Evolutionary conservation across 1,140 invertebrate genomes (phyloP).

Genomic region (roundworm (Caenorhabditis elegans)): DNA sequence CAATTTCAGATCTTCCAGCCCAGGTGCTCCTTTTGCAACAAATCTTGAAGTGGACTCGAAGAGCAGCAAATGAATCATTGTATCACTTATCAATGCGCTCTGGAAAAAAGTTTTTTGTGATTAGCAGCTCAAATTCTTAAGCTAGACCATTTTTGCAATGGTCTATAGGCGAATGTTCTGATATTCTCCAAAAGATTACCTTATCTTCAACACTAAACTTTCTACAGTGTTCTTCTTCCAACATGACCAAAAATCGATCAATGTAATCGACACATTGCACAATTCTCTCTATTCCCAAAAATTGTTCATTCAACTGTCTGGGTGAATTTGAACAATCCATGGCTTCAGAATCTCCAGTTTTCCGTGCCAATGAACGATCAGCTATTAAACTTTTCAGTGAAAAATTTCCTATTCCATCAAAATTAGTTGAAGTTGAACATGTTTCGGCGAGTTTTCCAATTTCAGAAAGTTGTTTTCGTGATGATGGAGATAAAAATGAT

Average conservation of each 20-base stretch:
- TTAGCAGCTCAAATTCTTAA: neutral
- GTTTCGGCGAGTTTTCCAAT: neutral
- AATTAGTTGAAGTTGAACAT: constrained; percentile 3
- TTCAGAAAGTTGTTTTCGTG: neutral
- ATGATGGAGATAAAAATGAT: neutral
- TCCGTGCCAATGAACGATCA: constrained; percentile 33
- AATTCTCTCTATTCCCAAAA: constrained; percentile 19
- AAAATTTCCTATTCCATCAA: constrained; percentile 34
- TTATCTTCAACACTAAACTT: constrained; percentile 41
- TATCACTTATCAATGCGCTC: constrained; percentile 23
- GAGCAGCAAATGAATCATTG: neutral
- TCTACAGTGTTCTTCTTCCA: constrained; percentile 31
- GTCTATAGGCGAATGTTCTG: no score
- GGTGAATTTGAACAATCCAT: neutral
- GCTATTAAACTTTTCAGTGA: constrained; percentile 42
- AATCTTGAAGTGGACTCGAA: constrained; percentile 17
- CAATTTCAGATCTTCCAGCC: neutral
- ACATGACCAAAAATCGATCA: constrained; percentile 36
- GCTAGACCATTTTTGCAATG: neutral
- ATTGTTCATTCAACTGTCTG: neutral
- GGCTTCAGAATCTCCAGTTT: neutral
- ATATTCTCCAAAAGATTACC: no score
- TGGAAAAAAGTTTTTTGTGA: neutral
- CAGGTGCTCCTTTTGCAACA: constrained; percentile 2
- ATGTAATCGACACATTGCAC: constrained; percentile 32